These are phyloP conservation scores for Lipotes vexillifer DNA, from an alignment of 2,113 vertebrate genomes.

Conservation along the genomic window DNA sequence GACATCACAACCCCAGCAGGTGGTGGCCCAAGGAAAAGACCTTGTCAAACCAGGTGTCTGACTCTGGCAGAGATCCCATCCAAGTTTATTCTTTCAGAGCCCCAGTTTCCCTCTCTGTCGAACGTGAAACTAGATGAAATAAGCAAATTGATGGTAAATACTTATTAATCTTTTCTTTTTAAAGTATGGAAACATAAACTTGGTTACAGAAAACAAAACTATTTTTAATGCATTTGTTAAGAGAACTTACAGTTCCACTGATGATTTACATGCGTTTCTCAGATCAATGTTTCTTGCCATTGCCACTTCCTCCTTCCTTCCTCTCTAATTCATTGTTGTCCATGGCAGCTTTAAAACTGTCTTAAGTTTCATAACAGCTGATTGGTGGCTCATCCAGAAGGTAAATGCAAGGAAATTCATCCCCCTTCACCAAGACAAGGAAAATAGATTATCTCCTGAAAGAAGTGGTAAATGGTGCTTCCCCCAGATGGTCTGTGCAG, in stretches of 20 bases:
- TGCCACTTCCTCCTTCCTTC: neutral
- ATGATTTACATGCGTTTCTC: conserved; percentile 62
- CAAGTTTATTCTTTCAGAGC: neutral
- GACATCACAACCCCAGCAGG: neutral
- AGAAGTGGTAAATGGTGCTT: conserved; percentile 58
- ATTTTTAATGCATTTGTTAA: conserved; percentile 66
- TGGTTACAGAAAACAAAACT: conserved; percentile 76
- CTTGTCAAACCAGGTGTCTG: neutral
- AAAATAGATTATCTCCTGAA: conserved; percentile 66
- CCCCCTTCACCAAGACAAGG: conserved; percentile 25
- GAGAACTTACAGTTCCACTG: conserved; percentile 23
- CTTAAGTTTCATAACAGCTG: neutral
- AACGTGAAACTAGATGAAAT: neutral
- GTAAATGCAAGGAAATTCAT: neutral
- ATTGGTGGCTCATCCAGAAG: neutral
- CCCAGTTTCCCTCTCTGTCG: neutral
- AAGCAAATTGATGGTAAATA: neutral
- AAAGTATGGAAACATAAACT: conserved; percentile 81
- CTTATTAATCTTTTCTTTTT: conserved; percentile 66
- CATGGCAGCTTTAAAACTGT: neutral
- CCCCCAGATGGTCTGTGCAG: conserved; percentile 61
- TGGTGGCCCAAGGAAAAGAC: neutral
- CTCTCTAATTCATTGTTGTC: neutral
- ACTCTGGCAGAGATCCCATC: neutral
- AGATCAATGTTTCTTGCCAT: neutral